phyloP scores from a whole-genome alignment of 2,888 invertebrate genomes.

The Phyllotreta cruciferae region DNA sequence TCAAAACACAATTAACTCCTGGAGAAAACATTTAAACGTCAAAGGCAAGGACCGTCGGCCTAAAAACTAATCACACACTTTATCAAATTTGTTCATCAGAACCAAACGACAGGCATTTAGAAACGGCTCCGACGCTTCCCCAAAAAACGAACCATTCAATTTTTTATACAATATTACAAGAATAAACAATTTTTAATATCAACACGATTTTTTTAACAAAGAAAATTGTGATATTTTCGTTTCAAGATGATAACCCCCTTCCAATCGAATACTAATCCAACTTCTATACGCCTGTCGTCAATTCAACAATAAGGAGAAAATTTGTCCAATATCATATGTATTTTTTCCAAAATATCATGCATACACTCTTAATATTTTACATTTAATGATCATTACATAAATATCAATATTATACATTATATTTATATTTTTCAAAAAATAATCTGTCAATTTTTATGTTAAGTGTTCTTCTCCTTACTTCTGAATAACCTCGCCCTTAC shows the following conservation, averaged over 20 bases:
- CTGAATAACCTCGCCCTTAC: constrained; percentile 59
- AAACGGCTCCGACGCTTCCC: constrained; percentile 44
- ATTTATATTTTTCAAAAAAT: constrained; percentile 61
- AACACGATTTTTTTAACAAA: constrained; percentile 47
- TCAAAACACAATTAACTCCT: constrained; percentile 41
- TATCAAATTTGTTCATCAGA: constrained; percentile 59
- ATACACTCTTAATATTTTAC: constrained; percentile 56
- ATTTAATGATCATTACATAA: constrained; percentile 57
- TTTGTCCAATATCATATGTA: constrained; percentile 51
- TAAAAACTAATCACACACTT: constrained; percentile 57
- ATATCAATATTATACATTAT: constrained; percentile 54
- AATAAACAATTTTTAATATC: constrained; percentile 55
- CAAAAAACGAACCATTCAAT: constrained; percentile 52
- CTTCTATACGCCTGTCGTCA: constrained; percentile 53
- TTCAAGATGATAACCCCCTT: constrained; percentile 45
- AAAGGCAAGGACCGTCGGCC: constrained; percentile 57
- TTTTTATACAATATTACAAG: constrained; percentile 55
- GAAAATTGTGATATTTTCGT: constrained; percentile 43
- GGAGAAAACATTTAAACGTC: constrained; percentile 35
- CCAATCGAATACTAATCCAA: constrained; percentile 43
- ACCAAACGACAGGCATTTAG: constrained; percentile 54
- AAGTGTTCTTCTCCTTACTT: constrained; percentile 56
- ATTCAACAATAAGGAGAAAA: constrained; percentile 61
- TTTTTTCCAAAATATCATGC: constrained; percentile 53
- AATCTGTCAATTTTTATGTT: constrained; percentile 56